phyloP scores from a whole-genome alignment of 2,797 vertebrate species.

The Tachyglossus aculeatus region DNA sequence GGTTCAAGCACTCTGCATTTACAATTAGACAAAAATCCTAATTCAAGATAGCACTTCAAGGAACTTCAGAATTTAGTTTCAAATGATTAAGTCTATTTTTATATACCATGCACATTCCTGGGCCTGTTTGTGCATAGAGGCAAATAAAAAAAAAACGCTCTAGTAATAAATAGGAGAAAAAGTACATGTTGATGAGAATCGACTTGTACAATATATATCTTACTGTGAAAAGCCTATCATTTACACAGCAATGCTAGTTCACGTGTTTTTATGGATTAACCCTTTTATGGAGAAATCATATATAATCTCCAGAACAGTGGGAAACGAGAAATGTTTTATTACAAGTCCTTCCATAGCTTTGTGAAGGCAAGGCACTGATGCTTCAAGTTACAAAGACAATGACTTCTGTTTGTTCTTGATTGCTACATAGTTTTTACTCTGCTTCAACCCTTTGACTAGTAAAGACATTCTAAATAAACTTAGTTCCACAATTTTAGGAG shows the following conservation, averaged over 20 bases:
- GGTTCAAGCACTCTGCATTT: background rate
- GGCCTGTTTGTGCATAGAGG: background rate
- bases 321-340: slow-evolving; percentile 9
- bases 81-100: background rate
- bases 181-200: background rate
- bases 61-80: background rate
- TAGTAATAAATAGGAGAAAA: background rate
- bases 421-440: slow-evolving; percentile 7
- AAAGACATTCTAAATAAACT: slow-evolving; percentile 40
- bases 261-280: background rate
- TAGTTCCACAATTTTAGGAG: slow-evolving; percentile 42
- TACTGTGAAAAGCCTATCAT: background rate
- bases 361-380: background rate
- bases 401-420: slow-evolving; percentile 21
- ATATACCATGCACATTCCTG: background rate
- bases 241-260: background rate
- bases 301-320: slow-evolving; percentile 5
- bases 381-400: slow-evolving; percentile 11
- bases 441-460: slow-evolving; percentile 29
- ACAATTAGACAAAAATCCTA: background rate
- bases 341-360: slow-evolving; percentile 6
- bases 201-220: slow-evolving; percentile 11
- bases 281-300: background rate
- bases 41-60: background rate
- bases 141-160: background rate